Evolutionary conservation across 2,113 vertebrate genomes (phyloP), one percentile per base, ranked within the genome.

Genomic region (Canis aureus): DNA sequence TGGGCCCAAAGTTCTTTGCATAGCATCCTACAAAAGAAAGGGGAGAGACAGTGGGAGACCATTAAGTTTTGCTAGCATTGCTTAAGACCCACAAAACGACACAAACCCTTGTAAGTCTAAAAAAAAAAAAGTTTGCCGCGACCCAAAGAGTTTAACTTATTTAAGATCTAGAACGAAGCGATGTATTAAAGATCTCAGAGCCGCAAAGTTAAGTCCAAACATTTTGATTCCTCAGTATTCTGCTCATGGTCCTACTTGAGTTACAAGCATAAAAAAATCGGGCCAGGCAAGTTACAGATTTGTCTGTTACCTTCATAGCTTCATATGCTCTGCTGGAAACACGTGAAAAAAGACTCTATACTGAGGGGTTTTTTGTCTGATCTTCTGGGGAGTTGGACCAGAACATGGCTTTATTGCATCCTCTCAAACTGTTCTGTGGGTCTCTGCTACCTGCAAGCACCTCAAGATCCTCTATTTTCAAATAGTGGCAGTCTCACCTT

Each of bases 1-100:
- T 99, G 81, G 99, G 99, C 84, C 99, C 99, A 57, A 99, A 99
- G 98, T 99, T 99, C 98, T 99, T 99, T 0, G 99, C 99, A 0
- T 99, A 99, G 95, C 99, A 99, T 97, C 99, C 99, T 99, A 96
- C 8, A 55, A 97, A 86, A 94, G 78, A 97, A 64, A 97, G 59
- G 19, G 59, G 67, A 96, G 60, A 97, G 4, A 80, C 43, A 85
- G 43, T 49, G 5, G 55, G 69, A 88, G 83, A 29, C 64, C 59
- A 64, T 23, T 60, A 84, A 62, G 69, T 23, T 95, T 89, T 74
- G 53, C 43, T 74, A 79, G 35, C 71, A 73, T 22, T 87, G 67
- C n/a, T 66, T 80, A 90, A 79, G 51, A 89, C 32, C 22, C 82
- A 32, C 2, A 7, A 11, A 55, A 51, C 11, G 32, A 25, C 53